Evolutionary conservation across 1,140 invertebrate species (phyloP).

Genomic region (Schlechtendalia chinensis): DNA sequence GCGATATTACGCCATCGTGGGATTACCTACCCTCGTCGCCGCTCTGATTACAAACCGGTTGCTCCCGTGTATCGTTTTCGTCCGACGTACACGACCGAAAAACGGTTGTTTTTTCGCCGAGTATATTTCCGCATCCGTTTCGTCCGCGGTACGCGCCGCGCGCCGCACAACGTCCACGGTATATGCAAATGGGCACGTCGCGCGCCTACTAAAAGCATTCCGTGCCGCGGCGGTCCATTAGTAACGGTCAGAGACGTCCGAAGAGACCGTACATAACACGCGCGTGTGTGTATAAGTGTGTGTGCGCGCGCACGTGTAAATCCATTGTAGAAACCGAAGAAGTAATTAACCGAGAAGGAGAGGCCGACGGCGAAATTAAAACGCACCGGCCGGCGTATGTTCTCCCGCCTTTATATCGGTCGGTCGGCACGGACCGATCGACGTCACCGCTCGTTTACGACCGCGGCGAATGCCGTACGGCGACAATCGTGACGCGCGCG

Average conservation of each 20-base stretch:
- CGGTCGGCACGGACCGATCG: too few relatives aligned
- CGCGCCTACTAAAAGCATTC: conserved; percentile 39
- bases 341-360: conserved; percentile 23
- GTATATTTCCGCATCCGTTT: background rate
- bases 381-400: background rate
- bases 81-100: background rate
- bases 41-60: conserved; percentile 41
- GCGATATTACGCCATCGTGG: too few relatives aligned
- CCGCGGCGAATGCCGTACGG: too few relatives aligned
- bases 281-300: background rate
- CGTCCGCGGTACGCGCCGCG: background rate
- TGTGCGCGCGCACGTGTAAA: background rate
- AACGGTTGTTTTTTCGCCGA: background rate
- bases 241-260: conserved; percentile 33
- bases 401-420: too few relatives aligned
- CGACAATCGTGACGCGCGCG: too few relatives aligned
- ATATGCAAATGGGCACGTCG: background rate
- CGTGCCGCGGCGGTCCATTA: conserved; percentile 16
- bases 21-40: conserved; percentile 4
- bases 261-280: background rate
- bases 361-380: conserved; percentile 3
- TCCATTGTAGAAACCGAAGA: background rate
- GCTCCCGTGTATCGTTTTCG: background rate
- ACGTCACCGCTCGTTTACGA: too few relatives aligned
- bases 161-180: too few relatives aligned